Evolutionary conservation across 2,888 invertebrate genomes (phyloP).

Genomic region (Ophion costatus): DNA sequence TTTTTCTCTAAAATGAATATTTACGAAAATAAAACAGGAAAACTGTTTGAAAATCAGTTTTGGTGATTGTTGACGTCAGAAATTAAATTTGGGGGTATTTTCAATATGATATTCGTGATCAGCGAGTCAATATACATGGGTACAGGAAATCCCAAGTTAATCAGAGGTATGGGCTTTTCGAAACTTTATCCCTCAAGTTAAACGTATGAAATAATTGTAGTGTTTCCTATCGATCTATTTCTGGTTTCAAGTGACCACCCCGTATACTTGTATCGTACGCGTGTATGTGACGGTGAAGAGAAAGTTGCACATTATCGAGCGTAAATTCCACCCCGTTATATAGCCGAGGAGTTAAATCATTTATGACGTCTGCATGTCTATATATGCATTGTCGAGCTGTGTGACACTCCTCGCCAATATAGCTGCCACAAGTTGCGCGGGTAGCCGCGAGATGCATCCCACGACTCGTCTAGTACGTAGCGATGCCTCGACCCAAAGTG

Average conservation of each 20-base stretch:
- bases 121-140: no score
- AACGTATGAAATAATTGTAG: not conserved
- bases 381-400: slow-evolving; percentile 15
- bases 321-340: not conserved
- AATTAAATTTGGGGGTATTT: no score
- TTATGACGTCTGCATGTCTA: slow-evolving; percentile 9
- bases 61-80: no score
- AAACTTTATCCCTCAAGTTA: no score
- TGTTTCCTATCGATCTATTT: not conserved
- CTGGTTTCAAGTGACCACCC: not conserved
- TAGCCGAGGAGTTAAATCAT: slow-evolving; percentile 6
- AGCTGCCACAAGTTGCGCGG: not conserved
- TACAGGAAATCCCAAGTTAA: no score
- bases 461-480: no score
- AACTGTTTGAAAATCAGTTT: no score
- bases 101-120: no score
- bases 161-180: no score
- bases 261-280: not conserved
- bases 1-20: no score
- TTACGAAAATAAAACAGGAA: no score
- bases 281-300: not conserved
- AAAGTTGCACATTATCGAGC: slow-evolving; percentile 15
- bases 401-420: not conserved
- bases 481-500: not conserved
- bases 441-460: no score